Conservation (phyloP, 2,888 invertebrate genomes). For the Elaeidobius kamerunicus region DNA sequence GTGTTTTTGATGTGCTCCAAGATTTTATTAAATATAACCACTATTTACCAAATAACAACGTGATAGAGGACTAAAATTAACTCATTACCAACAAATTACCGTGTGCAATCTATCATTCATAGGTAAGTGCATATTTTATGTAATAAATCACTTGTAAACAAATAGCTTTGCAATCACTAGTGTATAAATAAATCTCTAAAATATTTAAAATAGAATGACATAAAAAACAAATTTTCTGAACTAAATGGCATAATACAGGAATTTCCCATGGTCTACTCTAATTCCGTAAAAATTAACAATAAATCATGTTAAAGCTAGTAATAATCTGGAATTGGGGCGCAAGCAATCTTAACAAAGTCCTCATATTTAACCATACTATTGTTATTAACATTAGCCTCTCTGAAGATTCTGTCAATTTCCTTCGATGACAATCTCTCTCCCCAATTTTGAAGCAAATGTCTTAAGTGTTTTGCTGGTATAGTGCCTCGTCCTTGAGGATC, state of each 20-base stretch:
- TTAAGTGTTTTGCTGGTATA: conserved; percentile 78
- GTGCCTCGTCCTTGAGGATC: conserved; percentile 70
- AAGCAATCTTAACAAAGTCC: conserved; percentile 89
- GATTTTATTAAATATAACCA: neutral
- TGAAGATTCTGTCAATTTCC: conserved; percentile 84
- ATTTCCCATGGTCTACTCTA: neutral
- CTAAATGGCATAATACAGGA: neutral
- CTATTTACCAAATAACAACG: too few species aligned
- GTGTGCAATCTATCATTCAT: neutral
- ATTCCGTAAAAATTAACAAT: too few species aligned
- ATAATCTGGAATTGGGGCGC: conserved; percentile 90
- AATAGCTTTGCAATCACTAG: neutral
- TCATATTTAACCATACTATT: conserved; percentile 82
- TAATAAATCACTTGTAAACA: conserved; percentile 16
- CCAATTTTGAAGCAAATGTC: conserved; percentile 85
- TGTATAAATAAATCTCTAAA: conserved; percentile 6
- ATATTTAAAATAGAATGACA: neutral
- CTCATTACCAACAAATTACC: neutral
- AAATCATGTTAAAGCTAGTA: conserved; percentile 66
- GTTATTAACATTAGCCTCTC: conserved; percentile 84
- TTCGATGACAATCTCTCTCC: conserved; percentile 83
- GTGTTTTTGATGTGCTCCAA: neutral
- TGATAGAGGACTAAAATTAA: too few species aligned
- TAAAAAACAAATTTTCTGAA: too few species aligned
- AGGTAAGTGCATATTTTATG: conserved; percentile 11